Percentiles rank a stretch among this genome's conserved stretches.
These are phyloP conservation scores for Aphelenchoides fujianensis DNA, from an alignment of 1,140 invertebrate genomes.

Conservation along the genomic window DNA sequence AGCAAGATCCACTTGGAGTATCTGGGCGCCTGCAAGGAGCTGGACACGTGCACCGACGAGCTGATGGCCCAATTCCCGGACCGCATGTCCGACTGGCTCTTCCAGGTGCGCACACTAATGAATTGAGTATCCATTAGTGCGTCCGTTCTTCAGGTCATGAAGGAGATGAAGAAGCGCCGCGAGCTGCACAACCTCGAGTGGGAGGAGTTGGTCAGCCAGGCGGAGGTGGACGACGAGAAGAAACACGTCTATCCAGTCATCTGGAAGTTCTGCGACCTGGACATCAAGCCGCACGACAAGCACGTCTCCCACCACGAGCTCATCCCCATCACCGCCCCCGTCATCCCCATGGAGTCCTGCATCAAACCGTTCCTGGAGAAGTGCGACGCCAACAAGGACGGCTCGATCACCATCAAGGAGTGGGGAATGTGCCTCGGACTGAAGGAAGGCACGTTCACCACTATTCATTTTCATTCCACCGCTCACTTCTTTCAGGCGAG, in stretches of 20 bases:
- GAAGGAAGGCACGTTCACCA: slow-evolving; percentile 68
- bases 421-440: slow-evolving; percentile 87
- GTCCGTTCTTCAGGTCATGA: no score
- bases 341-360: slow-evolving; percentile 88
- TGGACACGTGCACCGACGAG: slow-evolving; percentile 73
- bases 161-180: slow-evolving; percentile 80
- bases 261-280: slow-evolving; percentile 94
- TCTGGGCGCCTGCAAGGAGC: slow-evolving; percentile 68
- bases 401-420: slow-evolving; percentile 80
- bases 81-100: slow-evolving; percentile 91
- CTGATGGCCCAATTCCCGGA: slow-evolving; percentile 73
- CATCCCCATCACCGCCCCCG: slow-evolving; percentile 84
- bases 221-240: slow-evolving; percentile 77
- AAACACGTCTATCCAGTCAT: slow-evolving; percentile 74
- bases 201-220: slow-evolving; percentile 69
- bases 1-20: slow-evolving; percentile 83
- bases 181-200: slow-evolving; percentile 78
- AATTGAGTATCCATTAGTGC: no score
- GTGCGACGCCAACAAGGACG: slow-evolving; percentile 81
- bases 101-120: no score
- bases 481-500: slow-evolving; percentile 48
- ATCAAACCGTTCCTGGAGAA: slow-evolving; percentile 88
- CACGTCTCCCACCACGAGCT: slow-evolving; percentile 85
- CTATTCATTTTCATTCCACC: neutral
- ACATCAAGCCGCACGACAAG: slow-evolving; percentile 74